Base-by-base conservation (phyloP, 2,888 invertebrate species). In the Microplitis deprimator region DNA sequence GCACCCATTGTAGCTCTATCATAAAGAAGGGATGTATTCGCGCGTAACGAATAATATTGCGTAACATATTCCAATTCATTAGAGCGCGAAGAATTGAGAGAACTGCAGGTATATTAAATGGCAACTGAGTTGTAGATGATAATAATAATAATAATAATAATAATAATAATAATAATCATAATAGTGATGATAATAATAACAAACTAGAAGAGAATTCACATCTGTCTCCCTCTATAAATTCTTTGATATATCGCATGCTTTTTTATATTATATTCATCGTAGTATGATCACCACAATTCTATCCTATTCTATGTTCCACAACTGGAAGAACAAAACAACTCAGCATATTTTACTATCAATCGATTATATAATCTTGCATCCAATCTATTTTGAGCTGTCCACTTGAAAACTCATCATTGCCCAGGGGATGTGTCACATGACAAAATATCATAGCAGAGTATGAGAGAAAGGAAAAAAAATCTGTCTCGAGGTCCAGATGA, bases 51-150 rank as follows among this genome's bases (percentile, higher is more conserved):
- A 82, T 79, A 83, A 85, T 86, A 86, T 88, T 86, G 83, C 84
- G 84, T 85, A 87, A 85, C 85, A 86, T 84, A 85, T 86, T 87
- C 80, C 83, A 81, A 83, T 64, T 82, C 85, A 84, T 85, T 85
- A 84, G 84, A 84, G 86, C 88, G 84, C 83, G 82, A 83, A 86
- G 83, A 83, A 83, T 85, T 79, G 78, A 81, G 73, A 81, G 82
- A 82, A 50, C 41, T 41, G 38, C 50, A 62, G 62, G 85, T 85
- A 85, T 84, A 85, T 80, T 77, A 79, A 76, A 78, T 79, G 78
- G 76, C 72, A 73, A 68, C 73, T 62, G 59, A 38, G 64, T n/a
- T 61, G 50, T 68, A 68, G 50, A 50, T 50, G 10, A 50, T 50
- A 50, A 50, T 50, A 50, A 50, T 13, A 10, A 50, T 50, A 50